A percentile compares a stretch with the other conserved stretches of the same genome.
These are phyloP conservation scores for Callithrix jacchus DNA, from an alignment of 2,113 vertebrate genomes.

Conservation along the genomic window DNA sequence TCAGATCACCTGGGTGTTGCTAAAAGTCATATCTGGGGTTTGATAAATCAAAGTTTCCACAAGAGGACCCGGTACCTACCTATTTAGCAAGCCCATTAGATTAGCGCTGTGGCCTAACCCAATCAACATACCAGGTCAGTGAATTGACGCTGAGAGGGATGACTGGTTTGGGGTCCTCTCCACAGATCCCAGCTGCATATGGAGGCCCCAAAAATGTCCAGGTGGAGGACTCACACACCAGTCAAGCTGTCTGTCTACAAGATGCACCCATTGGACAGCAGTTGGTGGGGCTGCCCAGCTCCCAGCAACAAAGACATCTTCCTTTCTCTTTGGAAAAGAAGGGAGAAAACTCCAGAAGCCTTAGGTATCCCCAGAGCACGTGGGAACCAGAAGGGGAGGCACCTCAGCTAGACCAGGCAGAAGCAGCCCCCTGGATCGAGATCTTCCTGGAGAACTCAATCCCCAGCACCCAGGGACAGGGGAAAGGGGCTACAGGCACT, in stretches of 20 bases:
- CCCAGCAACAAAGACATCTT: background rate
- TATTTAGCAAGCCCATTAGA: background rate
- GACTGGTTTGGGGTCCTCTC: background rate
- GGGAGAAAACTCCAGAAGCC: background rate
- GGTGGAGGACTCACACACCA: background rate
- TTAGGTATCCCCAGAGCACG: background rate
- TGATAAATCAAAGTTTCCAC: background rate
- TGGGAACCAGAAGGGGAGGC: background rate
- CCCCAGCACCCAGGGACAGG: background rate
- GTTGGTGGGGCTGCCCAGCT: accelerated
- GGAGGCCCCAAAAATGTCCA: background rate
- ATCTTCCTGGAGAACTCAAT: background rate
- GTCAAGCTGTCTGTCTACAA: accelerated
- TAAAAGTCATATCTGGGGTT: background rate
- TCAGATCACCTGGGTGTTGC: background rate
- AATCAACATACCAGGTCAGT: background rate
- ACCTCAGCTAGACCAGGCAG: background rate
- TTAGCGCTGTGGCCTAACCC: background rate
- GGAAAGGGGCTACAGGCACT: background rate
- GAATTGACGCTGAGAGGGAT: background rate
- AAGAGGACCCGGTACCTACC: background rate
- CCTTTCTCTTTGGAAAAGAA: conserved; percentile 43
- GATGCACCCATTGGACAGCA: background rate
- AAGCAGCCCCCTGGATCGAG: background rate
- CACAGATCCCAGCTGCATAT: background rate